Base-by-base conservation (phyloP, 2,888 invertebrate species). In the Dryadula phaetusa region DNA sequence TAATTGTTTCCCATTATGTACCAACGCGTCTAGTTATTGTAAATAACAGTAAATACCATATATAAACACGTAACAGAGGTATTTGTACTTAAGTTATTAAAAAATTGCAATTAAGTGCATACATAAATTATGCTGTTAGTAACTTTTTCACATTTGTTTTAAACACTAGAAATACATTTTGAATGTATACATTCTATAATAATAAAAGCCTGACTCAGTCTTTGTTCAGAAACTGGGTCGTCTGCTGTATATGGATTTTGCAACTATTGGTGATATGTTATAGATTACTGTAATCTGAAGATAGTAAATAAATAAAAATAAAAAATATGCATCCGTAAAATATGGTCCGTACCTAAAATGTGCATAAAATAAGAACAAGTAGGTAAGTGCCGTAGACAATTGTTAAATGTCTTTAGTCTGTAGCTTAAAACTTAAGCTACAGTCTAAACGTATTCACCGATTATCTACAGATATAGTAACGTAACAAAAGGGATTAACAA, bases 161-260 rank as follows among this genome's bases (percentile, higher is more conserved):
- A 34, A 20, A 53, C 18, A 20, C 20, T 37, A 22, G 10, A 56
- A n/a, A 22, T 40, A n/a, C 8, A 20, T 56, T n/a, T 34, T 22
- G n/a, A 2, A 7, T 22, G 20, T 37, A 56, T 14, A 52, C 62
- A 67, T 67, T 60, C 79, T 76, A 80, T 81, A 82, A 79, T 82
- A 63, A 66, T 47, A 75, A 64, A 56, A 70, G 74, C 72, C 81
- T 89, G 88, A 89, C 80, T 90, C 88, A 88, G 79, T 86, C 86
- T 85, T 88, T 89, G 87, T 89, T 82, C 80, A 72, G 73, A 79
- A 88, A 84, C 79, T 87, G 76, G 88, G 89, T 84, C 88, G 84
- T 85, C 80, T 79, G 81, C 79, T 83, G 75, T 75, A 82, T 82
- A 82, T 82, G 83, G 81, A 83, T 84, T 84, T 84, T 70, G 81